These are phyloP conservation scores for Trialeurodes vaporariorum DNA, from an alignment of 1,140 invertebrate genomes.

Conservation along the genomic window DNA sequence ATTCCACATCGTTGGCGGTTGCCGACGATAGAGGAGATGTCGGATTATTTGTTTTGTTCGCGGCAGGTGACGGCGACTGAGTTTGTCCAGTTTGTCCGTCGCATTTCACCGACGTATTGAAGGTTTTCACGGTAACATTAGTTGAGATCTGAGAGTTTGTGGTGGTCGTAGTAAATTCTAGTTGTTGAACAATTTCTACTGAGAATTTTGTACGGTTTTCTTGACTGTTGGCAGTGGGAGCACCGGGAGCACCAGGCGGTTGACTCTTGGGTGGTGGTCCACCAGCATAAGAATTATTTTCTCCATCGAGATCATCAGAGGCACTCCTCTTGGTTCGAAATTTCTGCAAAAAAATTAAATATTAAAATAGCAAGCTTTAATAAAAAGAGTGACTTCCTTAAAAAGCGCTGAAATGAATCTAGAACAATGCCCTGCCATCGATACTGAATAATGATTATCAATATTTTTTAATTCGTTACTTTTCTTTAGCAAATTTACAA, in stretches of 20 bases:
- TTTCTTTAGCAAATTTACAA: too few relatives aligned
- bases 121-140: slow-evolving; percentile 62
- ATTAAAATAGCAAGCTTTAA: background rate
- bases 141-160: slow-evolving; percentile 78
- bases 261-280: slow-evolving; percentile 10
- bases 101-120: slow-evolving; percentile 58
- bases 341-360: slow-evolving; percentile 16
- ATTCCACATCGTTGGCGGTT: slow-evolving; percentile 43
- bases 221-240: slow-evolving; percentile 18
- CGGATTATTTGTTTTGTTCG: background rate
- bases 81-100: slow-evolving; percentile 27
- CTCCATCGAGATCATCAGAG: slow-evolving; percentile 17
- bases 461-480: too few relatives aligned
- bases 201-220: slow-evolving; percentile 68
- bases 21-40: background rate
- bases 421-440: too few relatives aligned
- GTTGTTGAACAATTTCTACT: slow-evolving; percentile 79
- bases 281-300: slow-evolving; percentile 10
- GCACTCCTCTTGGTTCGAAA: slow-evolving; percentile 17
- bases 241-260: slow-evolving; percentile 14
- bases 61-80: background rate
- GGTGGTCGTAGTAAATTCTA: slow-evolving; percentile 72
- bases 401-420: too few relatives aligned
- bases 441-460: too few relatives aligned
- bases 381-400: too few relatives aligned